Evolutionary conservation across 2,113 vertebrate genomes (phyloP).

Genomic region (Tetrax tetrax): DNA sequence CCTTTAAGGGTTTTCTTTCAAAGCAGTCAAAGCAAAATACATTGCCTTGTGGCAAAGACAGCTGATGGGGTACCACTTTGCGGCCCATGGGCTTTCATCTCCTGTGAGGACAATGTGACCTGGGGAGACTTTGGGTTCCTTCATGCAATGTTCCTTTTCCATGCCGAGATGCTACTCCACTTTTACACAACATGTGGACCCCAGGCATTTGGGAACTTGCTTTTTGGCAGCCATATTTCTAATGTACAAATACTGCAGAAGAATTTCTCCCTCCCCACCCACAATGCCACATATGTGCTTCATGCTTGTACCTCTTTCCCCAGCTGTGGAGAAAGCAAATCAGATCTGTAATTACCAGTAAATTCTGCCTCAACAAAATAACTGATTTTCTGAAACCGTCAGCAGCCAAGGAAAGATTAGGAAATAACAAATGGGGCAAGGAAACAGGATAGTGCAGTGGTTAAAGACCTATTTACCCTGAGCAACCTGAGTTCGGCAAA

Average conservation of each 20-base stretch:
- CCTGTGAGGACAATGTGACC: neutral
- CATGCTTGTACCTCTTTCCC: neutral
- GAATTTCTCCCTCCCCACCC: neutral
- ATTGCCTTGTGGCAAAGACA: neutral
- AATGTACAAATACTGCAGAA: neutral
- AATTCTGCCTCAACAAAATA: neutral
- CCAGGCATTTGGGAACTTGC: neutral
- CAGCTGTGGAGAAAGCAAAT: neutral
- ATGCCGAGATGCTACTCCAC: neutral
- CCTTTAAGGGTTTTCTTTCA: conserved; percentile 32
- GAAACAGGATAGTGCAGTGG: neutral
- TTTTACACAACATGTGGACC: neutral
- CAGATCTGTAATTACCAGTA: neutral
- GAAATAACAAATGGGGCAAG: neutral
- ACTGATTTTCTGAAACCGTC: neutral
- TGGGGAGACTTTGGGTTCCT: neutral
- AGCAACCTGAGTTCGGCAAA: neutral
- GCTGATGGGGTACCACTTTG: conserved; percentile 1
- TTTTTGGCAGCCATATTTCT: conserved; percentile 28
- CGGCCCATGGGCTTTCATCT: neutral
- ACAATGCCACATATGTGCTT: neutral
- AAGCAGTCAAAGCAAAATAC: conserved; percentile 19
- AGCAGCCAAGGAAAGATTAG: neutral
- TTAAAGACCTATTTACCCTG: neutral
- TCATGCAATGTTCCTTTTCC: neutral